phyloP scores from a whole-genome alignment of 35 echinoderm and acorn worm genomes.

The Ophiothrix spiculata region DNA sequence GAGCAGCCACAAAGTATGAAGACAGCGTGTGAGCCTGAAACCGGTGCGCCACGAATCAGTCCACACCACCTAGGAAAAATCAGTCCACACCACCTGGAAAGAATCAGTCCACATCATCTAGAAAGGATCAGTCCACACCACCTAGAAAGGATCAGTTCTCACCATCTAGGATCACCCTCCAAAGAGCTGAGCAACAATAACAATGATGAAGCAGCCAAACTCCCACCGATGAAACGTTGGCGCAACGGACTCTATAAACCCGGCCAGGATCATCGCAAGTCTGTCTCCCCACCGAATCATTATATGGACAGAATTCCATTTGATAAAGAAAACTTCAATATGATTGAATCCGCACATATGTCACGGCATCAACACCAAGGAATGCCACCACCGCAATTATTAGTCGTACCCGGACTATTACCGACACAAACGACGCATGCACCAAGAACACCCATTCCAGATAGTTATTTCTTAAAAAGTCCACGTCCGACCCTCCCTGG shows the following conservation, averaged over 20 bases:
- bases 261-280: neutral
- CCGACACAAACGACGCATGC: constrained; percentile 47
- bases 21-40: neutral
- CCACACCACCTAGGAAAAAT: constrained; percentile 2
- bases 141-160: neutral
- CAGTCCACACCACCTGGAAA: constrained; percentile 1
- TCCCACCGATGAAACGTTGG: constrained; percentile 95
- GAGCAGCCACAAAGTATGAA: neutral
- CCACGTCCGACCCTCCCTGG: constrained; percentile 42
- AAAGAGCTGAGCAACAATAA: constrained; percentile 66
- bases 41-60: constrained; percentile 11
- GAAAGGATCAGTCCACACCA: too few relatives aligned
- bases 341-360: constrained; percentile 11
- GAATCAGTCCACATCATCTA: constrained; percentile 5
- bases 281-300: constrained; percentile 26
- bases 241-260: constrained; percentile 53
- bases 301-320: neutral
- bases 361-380: constrained; percentile 40
- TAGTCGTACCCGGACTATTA: constrained; percentile 78
- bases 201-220: constrained; percentile 74
- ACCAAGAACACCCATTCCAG: constrained; percentile 10
- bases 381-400: constrained; percentile 58
- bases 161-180: constrained; percentile 27
- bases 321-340: constrained; percentile 8
- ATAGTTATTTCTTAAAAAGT: constrained; percentile 66